phyloP scores from a whole-genome alignment of 2,113 vertebrate genomes.

The Paracanthobrama guichenoti region DNA sequence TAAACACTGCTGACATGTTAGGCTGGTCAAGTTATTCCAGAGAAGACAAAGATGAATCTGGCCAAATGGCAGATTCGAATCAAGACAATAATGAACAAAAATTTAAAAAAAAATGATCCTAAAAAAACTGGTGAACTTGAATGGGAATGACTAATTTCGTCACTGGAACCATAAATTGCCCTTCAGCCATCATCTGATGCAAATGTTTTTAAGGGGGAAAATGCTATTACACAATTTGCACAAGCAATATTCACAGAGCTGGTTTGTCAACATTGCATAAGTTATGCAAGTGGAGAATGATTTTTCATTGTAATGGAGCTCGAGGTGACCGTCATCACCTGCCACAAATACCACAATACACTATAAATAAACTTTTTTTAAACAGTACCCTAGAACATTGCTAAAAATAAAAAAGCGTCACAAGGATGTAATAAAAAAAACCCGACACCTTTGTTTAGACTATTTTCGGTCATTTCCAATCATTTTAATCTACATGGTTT shows the following conservation, averaged over 20 bases:
- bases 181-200: background rate
- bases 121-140: background rate
- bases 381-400: background rate
- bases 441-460: background rate
- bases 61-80: background rate
- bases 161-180: background rate
- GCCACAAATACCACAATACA: conserved; percentile 25
- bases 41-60: background rate
- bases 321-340: background rate
- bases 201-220: background rate
- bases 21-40: background rate
- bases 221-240: background rate
- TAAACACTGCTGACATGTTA: conserved; percentile 21
- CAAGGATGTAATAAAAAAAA: conserved; percentile 13
- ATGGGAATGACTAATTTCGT: background rate
- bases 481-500: background rate
- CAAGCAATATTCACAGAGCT: background rate
- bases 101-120: accelerated
- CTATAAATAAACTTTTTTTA: background rate
- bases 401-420: background rate
- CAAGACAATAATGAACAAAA: background rate
- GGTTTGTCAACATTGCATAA: conserved; percentile 45
- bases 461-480: background rate
- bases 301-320: conserved; percentile 6
- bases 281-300: conserved; percentile 10